Evolutionary conservation across 2,888 invertebrate species (phyloP).

Genomic region (Epinotia ramella): DNA sequence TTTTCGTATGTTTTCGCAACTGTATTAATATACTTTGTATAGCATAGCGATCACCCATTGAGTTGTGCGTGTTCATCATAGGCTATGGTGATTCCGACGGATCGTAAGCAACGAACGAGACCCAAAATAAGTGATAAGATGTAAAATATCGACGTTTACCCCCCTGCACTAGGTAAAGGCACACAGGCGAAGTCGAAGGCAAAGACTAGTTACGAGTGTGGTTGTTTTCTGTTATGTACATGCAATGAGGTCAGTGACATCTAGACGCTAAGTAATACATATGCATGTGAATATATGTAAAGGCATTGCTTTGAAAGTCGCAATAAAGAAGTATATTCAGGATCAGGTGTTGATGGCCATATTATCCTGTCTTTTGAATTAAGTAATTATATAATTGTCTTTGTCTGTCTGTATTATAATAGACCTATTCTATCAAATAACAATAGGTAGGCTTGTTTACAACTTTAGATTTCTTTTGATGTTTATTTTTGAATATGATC

Average conservation of each 20-base stretch:
- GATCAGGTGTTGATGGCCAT: neutral
- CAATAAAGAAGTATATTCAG: neutral
- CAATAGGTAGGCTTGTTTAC: neutral
- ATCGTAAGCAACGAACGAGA: no score
- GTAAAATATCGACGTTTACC: no score
- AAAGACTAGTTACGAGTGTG: no score
- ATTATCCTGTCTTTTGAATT: neutral
- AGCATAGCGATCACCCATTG: no score
- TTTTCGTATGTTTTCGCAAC: no score
- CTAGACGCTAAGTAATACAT: neutral
- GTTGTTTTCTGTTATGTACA: no score
- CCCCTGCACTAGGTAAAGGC: no score
- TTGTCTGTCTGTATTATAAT: neutral
- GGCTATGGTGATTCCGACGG: no score
- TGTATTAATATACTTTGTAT: no score
- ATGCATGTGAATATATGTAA: neutral
- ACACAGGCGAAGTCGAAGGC: no score
- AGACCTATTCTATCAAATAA: neutral
- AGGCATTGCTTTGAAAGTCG: slow-evolving; percentile 3
- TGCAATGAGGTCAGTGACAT: neutral
- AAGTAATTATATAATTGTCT: neutral
- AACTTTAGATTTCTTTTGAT: neutral
- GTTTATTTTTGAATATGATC: neutral
- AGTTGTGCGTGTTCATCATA: no score
- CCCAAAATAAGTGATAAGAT: no score